phyloP scores from a whole-genome alignment of 2,113 vertebrate species.

The Eptesicus fuscus region DNA sequence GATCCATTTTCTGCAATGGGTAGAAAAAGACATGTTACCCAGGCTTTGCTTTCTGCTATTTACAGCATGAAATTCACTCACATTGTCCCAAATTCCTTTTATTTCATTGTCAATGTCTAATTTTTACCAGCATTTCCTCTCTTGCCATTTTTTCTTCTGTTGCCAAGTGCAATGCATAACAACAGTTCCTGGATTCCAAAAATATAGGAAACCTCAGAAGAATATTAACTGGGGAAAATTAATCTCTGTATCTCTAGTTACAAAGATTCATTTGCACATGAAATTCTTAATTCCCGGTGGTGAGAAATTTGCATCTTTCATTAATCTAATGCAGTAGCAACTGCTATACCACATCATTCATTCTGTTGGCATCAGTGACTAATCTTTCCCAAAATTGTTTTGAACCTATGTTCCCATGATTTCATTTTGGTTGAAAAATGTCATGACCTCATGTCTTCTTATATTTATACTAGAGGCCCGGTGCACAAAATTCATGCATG shows the following conservation, averaged over 20 bases:
- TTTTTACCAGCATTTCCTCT: slow-evolving; percentile 12
- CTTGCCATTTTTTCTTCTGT: slow-evolving; percentile 20
- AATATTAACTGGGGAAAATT: slow-evolving; percentile 33
- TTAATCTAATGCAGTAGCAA: slow-evolving; percentile 1
- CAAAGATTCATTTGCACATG: slow-evolving; percentile 24
- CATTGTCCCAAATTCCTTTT: slow-evolving; percentile 27
- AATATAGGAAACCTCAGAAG: slow-evolving; percentile 21
- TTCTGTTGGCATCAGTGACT: neutral
- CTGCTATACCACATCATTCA: neutral
- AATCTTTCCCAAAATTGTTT: neutral
- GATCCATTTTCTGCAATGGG: neutral
- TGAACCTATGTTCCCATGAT: neutral
- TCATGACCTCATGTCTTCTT: neutral
- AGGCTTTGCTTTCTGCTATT: neutral
- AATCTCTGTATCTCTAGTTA: neutral
- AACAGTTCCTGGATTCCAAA: slow-evolving; percentile 3
- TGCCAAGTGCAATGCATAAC: neutral
- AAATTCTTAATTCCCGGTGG: neutral
- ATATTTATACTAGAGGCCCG: neutral
- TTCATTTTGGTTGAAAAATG: slow-evolving; percentile 17
- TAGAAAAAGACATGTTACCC: neutral
- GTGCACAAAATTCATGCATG: too few species aligned
- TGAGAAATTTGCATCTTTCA: slow-evolving; percentile 27
- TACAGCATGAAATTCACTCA: neutral
- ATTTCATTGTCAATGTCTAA: slow-evolving; percentile 20